phyloP scores from a whole-genome alignment of 2,888 invertebrate genomes.

The Bombylius discolor region DNA sequence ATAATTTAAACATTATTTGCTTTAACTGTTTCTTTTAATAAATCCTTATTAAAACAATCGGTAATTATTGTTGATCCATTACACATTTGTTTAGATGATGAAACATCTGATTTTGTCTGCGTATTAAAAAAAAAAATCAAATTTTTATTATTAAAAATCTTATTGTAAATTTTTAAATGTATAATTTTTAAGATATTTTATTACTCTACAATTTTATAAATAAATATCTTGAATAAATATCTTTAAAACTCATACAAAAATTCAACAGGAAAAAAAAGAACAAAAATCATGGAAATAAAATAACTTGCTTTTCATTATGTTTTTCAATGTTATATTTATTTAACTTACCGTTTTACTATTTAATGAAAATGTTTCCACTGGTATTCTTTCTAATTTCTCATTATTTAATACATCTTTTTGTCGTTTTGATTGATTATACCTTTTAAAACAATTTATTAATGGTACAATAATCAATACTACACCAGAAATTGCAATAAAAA shows the following conservation, averaged over 20 bases:
- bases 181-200: too few relatives aligned
- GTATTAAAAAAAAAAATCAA: background rate
- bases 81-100: background rate
- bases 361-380: background rate
- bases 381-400: background rate
- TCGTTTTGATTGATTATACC: conserved; percentile 24
- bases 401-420: background rate
- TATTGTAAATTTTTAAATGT: too few relatives aligned
- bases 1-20: conserved; percentile 12
- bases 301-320: too few relatives aligned
- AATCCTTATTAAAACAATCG: conserved; percentile 11
- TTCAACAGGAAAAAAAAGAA: too few relatives aligned
- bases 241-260: too few relatives aligned
- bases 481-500: conserved; percentile 46
- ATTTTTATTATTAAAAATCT: background rate
- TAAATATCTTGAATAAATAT: too few relatives aligned
- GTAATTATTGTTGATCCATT: conserved; percentile 9
- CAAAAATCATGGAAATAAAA: too few relatives aligned
- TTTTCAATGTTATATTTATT: too few relatives aligned
- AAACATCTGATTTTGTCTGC: background rate
- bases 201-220: too few relatives aligned
- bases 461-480: conserved; percentile 16
- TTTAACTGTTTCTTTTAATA: conserved; percentile 7
- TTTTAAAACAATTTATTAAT: conserved; percentile 14
- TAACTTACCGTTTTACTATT: background rate